A percentile compares a stretch with the other conserved stretches of the same genome.
phyloP scores from a whole-genome alignment of 2,113 vertebrate species.

The Cebus imitator region DNA sequence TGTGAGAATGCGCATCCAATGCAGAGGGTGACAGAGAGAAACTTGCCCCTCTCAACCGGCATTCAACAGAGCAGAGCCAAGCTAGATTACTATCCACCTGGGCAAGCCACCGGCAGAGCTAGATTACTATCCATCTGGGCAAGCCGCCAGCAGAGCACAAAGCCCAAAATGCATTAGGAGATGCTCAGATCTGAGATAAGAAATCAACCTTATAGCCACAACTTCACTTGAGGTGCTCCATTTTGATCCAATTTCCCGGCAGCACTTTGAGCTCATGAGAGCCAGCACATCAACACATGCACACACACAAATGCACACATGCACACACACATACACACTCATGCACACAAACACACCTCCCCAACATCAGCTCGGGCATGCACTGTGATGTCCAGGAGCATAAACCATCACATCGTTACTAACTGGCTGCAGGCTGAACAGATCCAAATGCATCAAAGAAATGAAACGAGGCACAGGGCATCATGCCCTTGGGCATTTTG shows the following conservation, averaged over 20 bases:
- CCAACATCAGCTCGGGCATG: not conserved
- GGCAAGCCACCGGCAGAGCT: not conserved
- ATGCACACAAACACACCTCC: not conserved
- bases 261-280: not conserved
- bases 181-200: not conserved
- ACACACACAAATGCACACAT: not conserved
- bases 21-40: not conserved
- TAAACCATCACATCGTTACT: not conserved
- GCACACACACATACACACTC: fast-evolving
- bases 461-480: not conserved
- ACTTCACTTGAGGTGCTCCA: not conserved
- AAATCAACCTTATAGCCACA: not conserved
- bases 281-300: fast-evolving
- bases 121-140: too few relatives aligned
- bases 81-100: too few relatives aligned
- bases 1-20: not conserved
- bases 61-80: not conserved
- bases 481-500: not conserved
- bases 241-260: not conserved
- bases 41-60: not conserved
- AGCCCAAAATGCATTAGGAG: not conserved
- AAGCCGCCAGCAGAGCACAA: not conserved
- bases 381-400: not conserved
- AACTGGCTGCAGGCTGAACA: not conserved
- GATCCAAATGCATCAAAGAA: not conserved